Percentiles rank a stretch among this genome's conserved stretches.
These are phyloP conservation scores for Periophthalmus magnuspinnatus DNA, from an alignment of 2,797 vertebrate genomes.

Conservation along the genomic window DNA sequence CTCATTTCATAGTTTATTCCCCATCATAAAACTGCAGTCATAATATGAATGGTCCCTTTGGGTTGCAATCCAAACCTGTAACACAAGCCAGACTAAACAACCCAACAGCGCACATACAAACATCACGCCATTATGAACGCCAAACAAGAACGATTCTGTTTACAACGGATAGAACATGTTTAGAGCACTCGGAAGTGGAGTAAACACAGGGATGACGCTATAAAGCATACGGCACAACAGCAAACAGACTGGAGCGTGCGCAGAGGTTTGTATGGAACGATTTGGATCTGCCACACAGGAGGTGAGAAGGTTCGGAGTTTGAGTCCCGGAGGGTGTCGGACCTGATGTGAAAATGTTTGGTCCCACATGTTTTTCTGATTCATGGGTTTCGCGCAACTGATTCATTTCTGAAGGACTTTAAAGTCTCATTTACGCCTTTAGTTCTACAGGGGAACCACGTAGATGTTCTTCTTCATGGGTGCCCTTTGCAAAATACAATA, in stretches of 20 bases:
- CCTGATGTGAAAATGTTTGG: background rate
- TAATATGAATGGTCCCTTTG: constrained; percentile 29
- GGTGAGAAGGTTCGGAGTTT: background rate
- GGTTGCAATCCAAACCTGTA: constrained; percentile 44
- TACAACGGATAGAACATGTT: constrained; percentile 60
- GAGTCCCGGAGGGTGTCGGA: background rate
- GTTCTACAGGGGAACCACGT: no score
- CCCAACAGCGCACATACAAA: constrained; percentile 33
- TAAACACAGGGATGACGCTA: constrained; percentile 55
- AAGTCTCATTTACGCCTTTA: no score
- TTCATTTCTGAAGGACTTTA: no score
- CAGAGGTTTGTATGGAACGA: constrained; percentile 21
- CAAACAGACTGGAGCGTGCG: constrained; percentile 27
- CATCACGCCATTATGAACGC: constrained; percentile 41
- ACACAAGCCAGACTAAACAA: constrained; percentile 60
- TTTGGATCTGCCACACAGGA: no score
- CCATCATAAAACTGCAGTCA: constrained; percentile 37
- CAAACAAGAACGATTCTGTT: constrained; percentile 66
- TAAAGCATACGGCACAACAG: constrained; percentile 43
- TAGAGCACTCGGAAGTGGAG: constrained; percentile 55
- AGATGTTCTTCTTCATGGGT: no score
- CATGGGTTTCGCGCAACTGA: no score
- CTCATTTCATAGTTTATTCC: constrained; percentile 31
- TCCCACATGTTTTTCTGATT: constrained; percentile 1
- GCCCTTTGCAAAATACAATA: no score